phyloP scores from a whole-genome alignment of 2,113 vertebrate genomes.

The Eublepharis macularius region DNA sequence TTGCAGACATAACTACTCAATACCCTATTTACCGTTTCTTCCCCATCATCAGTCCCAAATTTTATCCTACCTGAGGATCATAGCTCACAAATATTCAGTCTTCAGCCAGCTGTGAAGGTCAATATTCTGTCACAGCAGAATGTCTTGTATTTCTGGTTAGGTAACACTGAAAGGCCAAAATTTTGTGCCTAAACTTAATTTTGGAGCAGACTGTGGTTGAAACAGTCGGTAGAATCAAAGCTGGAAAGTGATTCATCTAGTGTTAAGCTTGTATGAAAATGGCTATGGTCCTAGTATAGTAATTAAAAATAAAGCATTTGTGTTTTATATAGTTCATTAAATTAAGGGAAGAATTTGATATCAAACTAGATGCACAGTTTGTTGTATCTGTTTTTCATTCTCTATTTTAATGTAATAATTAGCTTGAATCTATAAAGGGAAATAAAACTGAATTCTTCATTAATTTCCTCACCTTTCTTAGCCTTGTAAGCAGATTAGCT shows the following conservation, averaged over 20 bases:
- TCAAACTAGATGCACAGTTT: background rate
- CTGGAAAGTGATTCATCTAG: background rate
- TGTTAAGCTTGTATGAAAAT: background rate
- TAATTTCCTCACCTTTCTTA: constrained; percentile 86
- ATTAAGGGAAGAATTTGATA: background rate
- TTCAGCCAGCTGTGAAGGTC: background rate
- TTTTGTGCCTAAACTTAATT: too few species aligned
- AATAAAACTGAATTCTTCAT: background rate
- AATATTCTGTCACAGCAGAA: background rate
- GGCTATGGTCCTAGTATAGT: background rate
- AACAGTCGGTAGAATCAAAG: background rate
- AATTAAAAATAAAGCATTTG: background rate
- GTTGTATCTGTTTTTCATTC: constrained; percentile 1
- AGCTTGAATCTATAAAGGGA: background rate
- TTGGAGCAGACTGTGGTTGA: background rate
- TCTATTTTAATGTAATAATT: background rate
- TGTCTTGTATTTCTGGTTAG: background rate
- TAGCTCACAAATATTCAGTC: background rate
- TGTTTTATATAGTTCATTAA: background rate
- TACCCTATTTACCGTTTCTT: background rate
- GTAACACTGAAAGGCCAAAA: too few species aligned
- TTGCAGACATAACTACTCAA: background rate
- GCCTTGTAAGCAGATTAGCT: constrained; percentile 83
- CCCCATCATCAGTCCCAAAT: too few species aligned
- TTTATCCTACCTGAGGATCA: background rate